These are phyloP conservation scores for Cavia porcellus DNA, from an alignment of 2,113 vertebrate genomes.

Conservation along the genomic window DNA sequence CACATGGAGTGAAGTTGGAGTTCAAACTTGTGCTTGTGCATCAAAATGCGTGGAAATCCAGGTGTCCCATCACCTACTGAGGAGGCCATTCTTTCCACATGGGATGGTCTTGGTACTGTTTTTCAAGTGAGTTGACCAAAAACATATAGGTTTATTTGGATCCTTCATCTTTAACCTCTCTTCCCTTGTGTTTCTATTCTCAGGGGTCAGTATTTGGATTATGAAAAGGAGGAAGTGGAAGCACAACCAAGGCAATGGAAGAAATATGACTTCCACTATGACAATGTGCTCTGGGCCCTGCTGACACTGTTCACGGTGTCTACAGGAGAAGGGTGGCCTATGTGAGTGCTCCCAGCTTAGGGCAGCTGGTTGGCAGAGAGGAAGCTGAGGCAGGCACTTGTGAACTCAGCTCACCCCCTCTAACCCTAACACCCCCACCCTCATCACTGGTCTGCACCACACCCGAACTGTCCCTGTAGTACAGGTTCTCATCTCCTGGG, in stretches of 20 bases:
- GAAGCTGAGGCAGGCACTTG: not conserved
- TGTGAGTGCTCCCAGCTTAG: constrained; percentile 87
- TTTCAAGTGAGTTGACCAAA: fast-evolving
- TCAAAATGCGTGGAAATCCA: not conserved
- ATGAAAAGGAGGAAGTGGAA: constrained; percentile 94
- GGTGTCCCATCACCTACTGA: not conserved
- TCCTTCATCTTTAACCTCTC: not conserved
- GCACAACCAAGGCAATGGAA: constrained; percentile 96
- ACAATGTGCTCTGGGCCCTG: constrained; percentile 98
- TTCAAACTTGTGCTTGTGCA: fast-evolving
- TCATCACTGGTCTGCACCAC: not conserved
- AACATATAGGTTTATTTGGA: fast-evolving
- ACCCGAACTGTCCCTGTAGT: not conserved
- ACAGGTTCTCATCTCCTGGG: not conserved
- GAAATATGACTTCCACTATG: constrained; percentile 97
- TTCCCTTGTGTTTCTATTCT: not conserved
- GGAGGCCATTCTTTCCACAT: not conserved
- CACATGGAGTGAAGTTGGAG: fast-evolving
- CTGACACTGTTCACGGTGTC: constrained; percentile 98
- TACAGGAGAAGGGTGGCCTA: constrained; percentile 98
- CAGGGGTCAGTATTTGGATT: constrained; percentile 97
- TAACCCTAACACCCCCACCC: not conserved
- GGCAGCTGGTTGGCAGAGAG: not conserved
- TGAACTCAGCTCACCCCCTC: not conserved
- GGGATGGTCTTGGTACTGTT: not conserved